phyloP scores from a whole-genome alignment of 2,888 invertebrate species.

The Apeira syringaria region DNA sequence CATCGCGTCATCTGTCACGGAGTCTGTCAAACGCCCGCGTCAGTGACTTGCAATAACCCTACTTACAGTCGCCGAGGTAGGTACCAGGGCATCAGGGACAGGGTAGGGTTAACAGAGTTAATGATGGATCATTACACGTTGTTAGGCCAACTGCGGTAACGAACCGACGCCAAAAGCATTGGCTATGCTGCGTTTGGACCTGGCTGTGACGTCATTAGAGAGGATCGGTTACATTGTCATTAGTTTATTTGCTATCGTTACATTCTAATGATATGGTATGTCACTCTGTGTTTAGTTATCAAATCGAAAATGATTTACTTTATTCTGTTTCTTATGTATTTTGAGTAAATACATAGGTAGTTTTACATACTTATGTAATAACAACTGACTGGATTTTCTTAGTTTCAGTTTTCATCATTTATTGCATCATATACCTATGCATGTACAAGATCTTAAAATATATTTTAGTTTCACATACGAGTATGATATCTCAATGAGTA shows the following conservation, averaged over 20 bases:
- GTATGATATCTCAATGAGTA: too few species aligned
- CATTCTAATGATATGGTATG: slow-evolving; percentile 17
- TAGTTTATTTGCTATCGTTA: slow-evolving; percentile 32
- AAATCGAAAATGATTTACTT: too few species aligned
- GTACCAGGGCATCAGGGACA: slow-evolving; percentile 11
- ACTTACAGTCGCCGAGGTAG: slow-evolving; percentile 7
- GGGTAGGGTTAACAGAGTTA: slow-evolving; percentile 75
- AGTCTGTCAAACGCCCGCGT: slow-evolving; percentile 29
- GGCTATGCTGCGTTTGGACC: slow-evolving; percentile 69
- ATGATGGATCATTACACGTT: slow-evolving; percentile 76
- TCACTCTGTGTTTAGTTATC: slow-evolving; percentile 1
- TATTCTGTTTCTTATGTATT: too few species aligned
- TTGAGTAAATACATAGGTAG: too few species aligned
- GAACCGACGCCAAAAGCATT: slow-evolving; percentile 76
- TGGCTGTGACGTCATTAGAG: slow-evolving; percentile 50
- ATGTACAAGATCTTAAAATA: too few species aligned
- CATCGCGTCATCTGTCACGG: slow-evolving; percentile 13
- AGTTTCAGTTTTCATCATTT: too few species aligned
- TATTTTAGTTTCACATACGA: too few species aligned
- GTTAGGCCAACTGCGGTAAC: slow-evolving; percentile 78
- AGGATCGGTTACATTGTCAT: slow-evolving; percentile 36
- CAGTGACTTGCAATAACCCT: slow-evolving; percentile 16
- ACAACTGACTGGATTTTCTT: too few species aligned
- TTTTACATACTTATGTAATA: too few species aligned
- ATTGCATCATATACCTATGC: too few species aligned